A percentile compares a stretch with the other conserved stretches of the same genome.
phyloP scores from a whole-genome alignment of 2,797 vertebrate genomes.

The Hapalemur alaotrensis region DNA sequence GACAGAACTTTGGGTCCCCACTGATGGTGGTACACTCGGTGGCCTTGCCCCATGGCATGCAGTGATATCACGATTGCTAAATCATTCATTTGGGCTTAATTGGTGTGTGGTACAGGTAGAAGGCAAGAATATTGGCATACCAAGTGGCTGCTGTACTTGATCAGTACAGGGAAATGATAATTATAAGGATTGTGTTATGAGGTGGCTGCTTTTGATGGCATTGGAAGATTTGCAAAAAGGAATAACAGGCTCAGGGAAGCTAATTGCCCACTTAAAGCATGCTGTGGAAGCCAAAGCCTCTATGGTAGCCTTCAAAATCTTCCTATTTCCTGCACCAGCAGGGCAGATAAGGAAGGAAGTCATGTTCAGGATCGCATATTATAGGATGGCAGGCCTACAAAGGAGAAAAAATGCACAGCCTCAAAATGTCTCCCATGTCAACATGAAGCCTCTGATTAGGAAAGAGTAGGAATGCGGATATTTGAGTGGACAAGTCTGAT shows the following conservation, averaged over 20 bases:
- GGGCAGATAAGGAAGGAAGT: neutral
- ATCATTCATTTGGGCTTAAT: neutral
- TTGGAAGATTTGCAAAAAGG: neutral
- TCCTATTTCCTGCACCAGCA: neutral
- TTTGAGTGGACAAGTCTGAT: neutral
- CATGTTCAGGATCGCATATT: neutral
- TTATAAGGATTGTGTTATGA: neutral
- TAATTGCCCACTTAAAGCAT: neutral
- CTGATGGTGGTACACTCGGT: neutral
- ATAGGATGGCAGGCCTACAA: neutral
- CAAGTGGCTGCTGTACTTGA: neutral
- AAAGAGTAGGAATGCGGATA: neutral
- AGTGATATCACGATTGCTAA: neutral
- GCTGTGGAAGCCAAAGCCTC: neutral
- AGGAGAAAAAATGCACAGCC: neutral
- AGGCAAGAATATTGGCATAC: neutral
- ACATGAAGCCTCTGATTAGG: neutral
- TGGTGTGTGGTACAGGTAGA: neutral
- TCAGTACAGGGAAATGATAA: neutral
- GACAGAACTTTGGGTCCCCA: neutral
- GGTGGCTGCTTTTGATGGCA: neutral
- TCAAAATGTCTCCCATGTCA: neutral
- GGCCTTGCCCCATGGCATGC: neutral
- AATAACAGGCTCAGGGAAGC: neutral
- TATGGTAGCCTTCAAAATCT: neutral